phyloP scores from a whole-genome alignment of 2,113 vertebrate genomes.

The Coptodon bakossiorum region DNA sequence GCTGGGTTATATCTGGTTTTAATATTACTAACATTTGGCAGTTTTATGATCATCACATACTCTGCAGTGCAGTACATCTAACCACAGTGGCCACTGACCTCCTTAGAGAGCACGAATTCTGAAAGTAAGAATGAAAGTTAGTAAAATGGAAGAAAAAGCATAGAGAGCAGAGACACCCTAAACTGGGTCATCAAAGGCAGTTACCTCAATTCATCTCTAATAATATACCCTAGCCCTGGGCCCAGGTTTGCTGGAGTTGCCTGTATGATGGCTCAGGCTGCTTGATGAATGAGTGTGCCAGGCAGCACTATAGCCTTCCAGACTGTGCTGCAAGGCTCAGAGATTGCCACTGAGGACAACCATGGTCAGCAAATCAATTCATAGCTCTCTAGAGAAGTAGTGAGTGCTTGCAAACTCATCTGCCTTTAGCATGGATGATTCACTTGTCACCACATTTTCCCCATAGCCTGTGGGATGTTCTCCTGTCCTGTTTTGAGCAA shows the following conservation, averaged over 20 bases:
- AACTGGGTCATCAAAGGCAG: slow-evolving; percentile 67
- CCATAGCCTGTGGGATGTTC: not conserved
- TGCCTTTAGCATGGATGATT: slow-evolving; percentile 35
- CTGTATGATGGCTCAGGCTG: slow-evolving; percentile 45
- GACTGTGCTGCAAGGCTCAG: slow-evolving; percentile 14
- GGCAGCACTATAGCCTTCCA: slow-evolving; percentile 11
- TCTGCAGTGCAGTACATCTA: slow-evolving; percentile 4
- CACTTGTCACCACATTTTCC: slow-evolving; percentile 35
- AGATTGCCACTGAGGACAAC: slow-evolving; percentile 49
- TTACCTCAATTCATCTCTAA: slow-evolving; percentile 62
- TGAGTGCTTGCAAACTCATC: slow-evolving; percentile 50
- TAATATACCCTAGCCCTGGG: slow-evolving; percentile 55
- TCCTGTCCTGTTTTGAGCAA: slow-evolving; percentile 13
- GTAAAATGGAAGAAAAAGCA: slow-evolving; percentile 20
- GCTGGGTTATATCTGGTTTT: not conserved
- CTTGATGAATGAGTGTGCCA: slow-evolving; percentile 64
- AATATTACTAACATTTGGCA: not conserved
- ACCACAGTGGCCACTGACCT: slow-evolving; percentile 44
- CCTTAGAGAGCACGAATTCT: slow-evolving; percentile 23
- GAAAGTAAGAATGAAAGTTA: slow-evolving; percentile 39
- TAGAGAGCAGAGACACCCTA: slow-evolving; percentile 36
- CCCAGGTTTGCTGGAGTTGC: slow-evolving; percentile 45
- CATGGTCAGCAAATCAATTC: slow-evolving; percentile 65
- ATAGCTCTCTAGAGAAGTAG: slow-evolving; percentile 38
- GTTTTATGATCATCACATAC: not conserved